phyloP scores from a whole-genome alignment of 2,797 vertebrate species.

The Presbytis comata region DNA sequence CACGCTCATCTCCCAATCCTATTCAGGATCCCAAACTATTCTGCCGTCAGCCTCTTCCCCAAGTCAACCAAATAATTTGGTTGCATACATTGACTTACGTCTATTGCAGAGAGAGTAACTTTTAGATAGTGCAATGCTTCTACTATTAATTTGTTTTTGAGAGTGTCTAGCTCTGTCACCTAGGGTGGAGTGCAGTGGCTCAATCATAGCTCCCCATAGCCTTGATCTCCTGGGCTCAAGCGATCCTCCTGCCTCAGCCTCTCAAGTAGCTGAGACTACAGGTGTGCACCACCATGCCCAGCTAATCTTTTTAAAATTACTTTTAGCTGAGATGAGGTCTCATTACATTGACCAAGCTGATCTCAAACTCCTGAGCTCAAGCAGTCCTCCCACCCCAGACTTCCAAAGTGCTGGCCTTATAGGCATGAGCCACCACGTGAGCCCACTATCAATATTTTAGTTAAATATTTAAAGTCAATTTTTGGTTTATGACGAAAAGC shows the following conservation, averaged over 20 bases:
- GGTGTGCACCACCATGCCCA: background rate
- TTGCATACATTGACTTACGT: background rate
- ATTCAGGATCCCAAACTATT: background rate
- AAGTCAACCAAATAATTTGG: background rate
- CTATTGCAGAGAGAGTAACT: background rate
- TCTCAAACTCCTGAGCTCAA: background rate
- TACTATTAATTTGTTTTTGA: background rate
- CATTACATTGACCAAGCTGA: background rate
- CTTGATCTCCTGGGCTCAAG: background rate
- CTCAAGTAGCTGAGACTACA: background rate
- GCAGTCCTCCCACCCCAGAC: background rate
- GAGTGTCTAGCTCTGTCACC: background rate
- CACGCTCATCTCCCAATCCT: background rate
- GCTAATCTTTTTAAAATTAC: background rate
- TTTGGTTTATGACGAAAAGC: background rate
- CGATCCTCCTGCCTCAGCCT: background rate
- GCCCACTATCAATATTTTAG: background rate
- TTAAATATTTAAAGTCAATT: constrained; percentile 13
- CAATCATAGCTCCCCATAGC: background rate
- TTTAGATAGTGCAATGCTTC: background rate
- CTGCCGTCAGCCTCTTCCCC: background rate
- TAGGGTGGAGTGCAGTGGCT: background rate
- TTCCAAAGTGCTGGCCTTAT: background rate
- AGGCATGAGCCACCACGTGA: background rate
- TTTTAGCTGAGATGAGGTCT: background rate